Percentiles rank a stretch among this genome's conserved stretches.
These are phyloP conservation scores for Seladonia tumulorum DNA, from an alignment of 2,888 invertebrate genomes.

Conservation along the genomic window DNA sequence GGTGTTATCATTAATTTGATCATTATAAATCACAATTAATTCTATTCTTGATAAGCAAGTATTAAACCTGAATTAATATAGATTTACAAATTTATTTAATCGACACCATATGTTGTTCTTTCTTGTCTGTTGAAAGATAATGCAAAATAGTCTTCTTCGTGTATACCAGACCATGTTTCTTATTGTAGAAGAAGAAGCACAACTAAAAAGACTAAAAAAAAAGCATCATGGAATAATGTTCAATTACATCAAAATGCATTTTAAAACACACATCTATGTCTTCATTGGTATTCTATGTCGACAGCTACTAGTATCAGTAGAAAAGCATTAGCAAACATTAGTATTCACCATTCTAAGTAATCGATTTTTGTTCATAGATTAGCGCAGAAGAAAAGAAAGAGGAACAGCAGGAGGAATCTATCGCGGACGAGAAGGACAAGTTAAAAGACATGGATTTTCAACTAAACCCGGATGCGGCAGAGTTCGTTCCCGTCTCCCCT, in stretches of 20 bases:
- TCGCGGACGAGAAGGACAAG: conserved; percentile 33
- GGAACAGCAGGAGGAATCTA: conserved; percentile 25
- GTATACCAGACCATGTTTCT: background rate
- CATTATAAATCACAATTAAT: background rate
- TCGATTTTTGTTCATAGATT: conserved; percentile 58
- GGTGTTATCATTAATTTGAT: background rate
- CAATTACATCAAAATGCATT: background rate
- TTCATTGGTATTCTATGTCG: background rate
- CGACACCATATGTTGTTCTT: background rate
- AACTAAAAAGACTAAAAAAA: too few relatives aligned
- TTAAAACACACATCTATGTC: background rate
- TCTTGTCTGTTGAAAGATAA: background rate
- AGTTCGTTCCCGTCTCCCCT: conserved; percentile 90
- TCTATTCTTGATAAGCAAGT: background rate
- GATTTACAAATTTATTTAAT: background rate
- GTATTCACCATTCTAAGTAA: background rate
- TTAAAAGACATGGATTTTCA: conserved; percentile 88
- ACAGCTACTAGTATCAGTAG: background rate
- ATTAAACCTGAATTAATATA: background rate
- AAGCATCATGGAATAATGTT: background rate
- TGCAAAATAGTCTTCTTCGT: background rate
- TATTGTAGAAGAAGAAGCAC: background rate
- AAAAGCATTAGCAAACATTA: background rate
- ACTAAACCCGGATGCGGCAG: conserved; percentile 94
- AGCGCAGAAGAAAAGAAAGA: conserved; percentile 62